Evolutionary conservation across 2,113 vertebrate genomes (phyloP).

Genomic region (Leptodactylus fuscus): DNA sequence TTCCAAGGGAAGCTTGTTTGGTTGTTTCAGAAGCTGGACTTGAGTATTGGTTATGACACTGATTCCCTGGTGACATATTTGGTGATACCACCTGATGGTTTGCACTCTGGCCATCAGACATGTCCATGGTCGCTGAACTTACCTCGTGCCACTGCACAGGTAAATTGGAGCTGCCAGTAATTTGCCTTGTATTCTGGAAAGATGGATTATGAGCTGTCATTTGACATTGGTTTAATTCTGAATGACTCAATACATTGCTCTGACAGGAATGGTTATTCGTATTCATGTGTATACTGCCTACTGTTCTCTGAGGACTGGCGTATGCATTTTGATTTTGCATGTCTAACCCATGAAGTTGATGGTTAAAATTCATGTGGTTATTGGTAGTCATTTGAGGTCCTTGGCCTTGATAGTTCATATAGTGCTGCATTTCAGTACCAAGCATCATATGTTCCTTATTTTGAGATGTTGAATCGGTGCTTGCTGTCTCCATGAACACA

Average conservation of each 20-base stretch:
- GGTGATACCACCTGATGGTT: conserved; percentile 49
- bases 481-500: conserved; percentile 78
- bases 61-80: conserved; percentile 64
- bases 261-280: conserved; percentile 65
- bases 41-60: conserved; percentile 70
- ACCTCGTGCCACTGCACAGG: conserved; percentile 72
- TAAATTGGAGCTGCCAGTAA: conserved; percentile 36
- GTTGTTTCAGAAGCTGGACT: conserved; percentile 63
- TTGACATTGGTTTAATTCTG: conserved; percentile 82
- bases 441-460: conserved; percentile 71
- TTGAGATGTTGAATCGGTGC: conserved; percentile 68
- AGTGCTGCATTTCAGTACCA: conserved; percentile 74
- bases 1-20: conserved; percentile 29
- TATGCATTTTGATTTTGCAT: conserved; percentile 71
- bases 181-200: conserved; percentile 70
- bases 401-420: conserved; percentile 71
- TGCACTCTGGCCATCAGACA: conserved; percentile 61
- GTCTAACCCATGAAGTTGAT: conserved; percentile 63
- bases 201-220: conserved; percentile 77
- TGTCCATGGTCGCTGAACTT: conserved; percentile 47
- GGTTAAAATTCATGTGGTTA: conserved; percentile 70
- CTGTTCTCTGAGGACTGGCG: conserved; percentile 62
- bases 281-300: conserved; percentile 62
- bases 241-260: conserved; percentile 75
- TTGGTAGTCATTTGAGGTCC: conserved; percentile 71